phyloP scores from a whole-genome alignment of 2,797 vertebrate genomes.

The Tragopan temminckii region DNA sequence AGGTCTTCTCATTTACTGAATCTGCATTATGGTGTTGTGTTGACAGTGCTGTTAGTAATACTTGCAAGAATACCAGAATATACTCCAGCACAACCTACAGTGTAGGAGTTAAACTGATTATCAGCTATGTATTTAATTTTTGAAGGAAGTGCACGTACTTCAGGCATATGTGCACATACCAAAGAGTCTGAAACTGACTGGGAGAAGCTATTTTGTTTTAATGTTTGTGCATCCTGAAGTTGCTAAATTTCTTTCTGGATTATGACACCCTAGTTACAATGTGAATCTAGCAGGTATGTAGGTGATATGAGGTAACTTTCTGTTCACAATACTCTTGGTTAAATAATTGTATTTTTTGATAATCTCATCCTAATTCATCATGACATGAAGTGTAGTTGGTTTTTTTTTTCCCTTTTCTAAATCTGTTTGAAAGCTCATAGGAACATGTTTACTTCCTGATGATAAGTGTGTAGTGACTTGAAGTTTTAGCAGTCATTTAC shows the following conservation, averaged over 20 bases:
- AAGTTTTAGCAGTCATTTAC: not conserved
- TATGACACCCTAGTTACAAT: not conserved
- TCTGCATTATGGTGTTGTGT: not conserved
- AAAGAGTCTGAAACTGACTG: not conserved
- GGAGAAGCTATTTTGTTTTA: not conserved
- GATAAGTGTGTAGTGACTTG: not conserved
- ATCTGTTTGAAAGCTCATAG: not conserved
- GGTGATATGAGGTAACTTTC: not conserved
- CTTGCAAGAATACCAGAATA: not conserved
- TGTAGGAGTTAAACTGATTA: not conserved
- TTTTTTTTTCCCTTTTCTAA: not conserved
- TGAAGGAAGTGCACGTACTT: not conserved
- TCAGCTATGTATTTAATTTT: not conserved
- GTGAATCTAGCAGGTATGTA: not conserved
- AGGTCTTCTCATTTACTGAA: not conserved
- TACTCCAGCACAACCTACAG: too few species aligned
- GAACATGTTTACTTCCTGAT: not conserved
- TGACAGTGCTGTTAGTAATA: not conserved
- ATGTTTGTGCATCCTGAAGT: accelerated
- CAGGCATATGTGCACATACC: accelerated
- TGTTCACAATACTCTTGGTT: not conserved
- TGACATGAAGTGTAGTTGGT: not conserved
- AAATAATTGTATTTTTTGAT: not conserved
- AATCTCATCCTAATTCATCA: not conserved
- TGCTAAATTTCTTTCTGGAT: not conserved